A percentile compares a stretch with the other conserved stretches of the same genome.
phyloP scores from a whole-genome alignment of 1,140 invertebrate species.

The Hirudo medicinalis region DNA sequence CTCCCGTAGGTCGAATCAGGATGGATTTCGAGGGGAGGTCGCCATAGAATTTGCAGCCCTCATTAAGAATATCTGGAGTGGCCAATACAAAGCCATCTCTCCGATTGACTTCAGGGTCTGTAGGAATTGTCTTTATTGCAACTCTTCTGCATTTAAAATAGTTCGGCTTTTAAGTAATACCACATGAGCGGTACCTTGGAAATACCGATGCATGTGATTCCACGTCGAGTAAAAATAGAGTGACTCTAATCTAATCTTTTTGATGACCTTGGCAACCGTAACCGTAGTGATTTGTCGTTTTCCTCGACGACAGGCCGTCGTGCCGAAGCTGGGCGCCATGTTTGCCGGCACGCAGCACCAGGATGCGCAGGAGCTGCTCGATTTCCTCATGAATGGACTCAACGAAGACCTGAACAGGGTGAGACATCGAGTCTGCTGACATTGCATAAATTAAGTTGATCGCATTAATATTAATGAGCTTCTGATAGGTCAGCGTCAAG shows the following conservation, averaged over 20 bases:
- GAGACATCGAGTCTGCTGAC: slow-evolving; percentile 23
- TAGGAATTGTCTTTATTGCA: slow-evolving; percentile 22
- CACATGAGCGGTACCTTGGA: too few species aligned
- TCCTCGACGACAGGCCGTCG: slow-evolving; percentile 41
- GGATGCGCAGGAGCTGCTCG: slow-evolving; percentile 86
- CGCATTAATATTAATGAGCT: too few species aligned
- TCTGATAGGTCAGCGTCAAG: slow-evolving; percentile 45
- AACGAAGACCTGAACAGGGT: slow-evolving; percentile 71
- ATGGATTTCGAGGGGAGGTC: slow-evolving; percentile 38
- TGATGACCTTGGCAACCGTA: neutral
- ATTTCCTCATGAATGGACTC: slow-evolving; percentile 74
- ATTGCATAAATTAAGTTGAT: too few species aligned
- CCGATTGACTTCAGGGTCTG: slow-evolving; percentile 61
- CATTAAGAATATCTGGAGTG: slow-evolving; percentile 41
- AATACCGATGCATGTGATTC: neutral
- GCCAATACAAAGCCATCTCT: slow-evolving; percentile 54
- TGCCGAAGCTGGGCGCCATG: slow-evolving; percentile 59
- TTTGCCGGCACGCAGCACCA: slow-evolving; percentile 77
- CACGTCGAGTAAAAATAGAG: neutral
- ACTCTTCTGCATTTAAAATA: neutral
- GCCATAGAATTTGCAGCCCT: slow-evolving; percentile 42
- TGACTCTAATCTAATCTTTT: neutral
- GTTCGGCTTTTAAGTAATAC: too few species aligned
- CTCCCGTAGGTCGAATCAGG: neutral
- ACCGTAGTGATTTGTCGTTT: neutral